Conservation (phyloP, 2,113 vertebrate species). For the Phalacrocorax carbo region DNA sequence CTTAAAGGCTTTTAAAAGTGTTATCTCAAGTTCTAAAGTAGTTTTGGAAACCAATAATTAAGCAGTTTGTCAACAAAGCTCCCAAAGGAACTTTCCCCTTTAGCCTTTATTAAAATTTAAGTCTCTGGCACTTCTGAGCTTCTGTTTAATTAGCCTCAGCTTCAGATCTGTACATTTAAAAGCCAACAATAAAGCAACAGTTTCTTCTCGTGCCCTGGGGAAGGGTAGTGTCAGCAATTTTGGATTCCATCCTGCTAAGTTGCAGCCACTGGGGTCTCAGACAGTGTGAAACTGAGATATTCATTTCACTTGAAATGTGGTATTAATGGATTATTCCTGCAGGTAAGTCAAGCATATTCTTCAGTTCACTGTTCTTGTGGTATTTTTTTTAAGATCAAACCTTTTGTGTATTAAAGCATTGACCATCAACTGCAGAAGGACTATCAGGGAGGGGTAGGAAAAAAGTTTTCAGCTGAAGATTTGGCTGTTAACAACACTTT, state of each 20-base stretch:
- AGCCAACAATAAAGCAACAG: neutral
- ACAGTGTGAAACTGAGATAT: neutral
- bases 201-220: neutral
- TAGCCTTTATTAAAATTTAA: slow-evolving; percentile 21
- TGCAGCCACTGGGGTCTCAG: neutral
- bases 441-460: neutral
- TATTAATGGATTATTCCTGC: neutral
- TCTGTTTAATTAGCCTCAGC: slow-evolving; percentile 1
- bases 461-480: neutral
- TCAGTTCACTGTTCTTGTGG: neutral
- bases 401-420: neutral
- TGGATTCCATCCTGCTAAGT: neutral
- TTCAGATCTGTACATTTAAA: neutral
- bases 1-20: neutral
- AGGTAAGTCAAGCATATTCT: neutral
- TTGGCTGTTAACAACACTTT: neutral
- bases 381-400: neutral
- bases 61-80: slow-evolving; percentile 27
- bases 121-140: neutral
- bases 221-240: neutral
- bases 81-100: neutral
- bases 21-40: neutral
- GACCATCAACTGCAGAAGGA: neutral
- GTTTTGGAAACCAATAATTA: slow-evolving; percentile 1
- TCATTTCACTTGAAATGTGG: neutral